phyloP scores from a whole-genome alignment of 2,797 vertebrate genomes.

The Psittacula derbiana region DNA sequence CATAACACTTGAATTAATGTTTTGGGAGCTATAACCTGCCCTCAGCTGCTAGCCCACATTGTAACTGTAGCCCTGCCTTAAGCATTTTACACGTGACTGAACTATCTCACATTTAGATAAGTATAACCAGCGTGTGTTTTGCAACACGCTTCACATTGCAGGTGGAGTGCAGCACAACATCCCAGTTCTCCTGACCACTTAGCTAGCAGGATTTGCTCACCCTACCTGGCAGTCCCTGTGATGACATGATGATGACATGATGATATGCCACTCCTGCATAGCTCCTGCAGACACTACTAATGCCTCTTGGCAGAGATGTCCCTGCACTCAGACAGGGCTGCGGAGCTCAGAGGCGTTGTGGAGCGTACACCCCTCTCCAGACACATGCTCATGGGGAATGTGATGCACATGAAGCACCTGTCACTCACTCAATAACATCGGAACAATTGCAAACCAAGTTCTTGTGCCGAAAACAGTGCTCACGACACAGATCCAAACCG shows the following conservation, averaged over 20 bases:
- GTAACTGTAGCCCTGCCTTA: background rate
- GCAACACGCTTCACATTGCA: background rate
- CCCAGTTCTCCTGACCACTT: background rate
- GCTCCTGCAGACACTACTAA: background rate
- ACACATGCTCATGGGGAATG: rapidly evolving
- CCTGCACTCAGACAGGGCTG: background rate
- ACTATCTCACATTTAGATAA: background rate
- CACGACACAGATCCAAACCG: rapidly evolving
- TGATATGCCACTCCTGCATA: rapidly evolving
- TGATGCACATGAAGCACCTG: background rate
- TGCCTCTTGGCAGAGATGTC: background rate
- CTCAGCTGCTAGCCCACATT: background rate
- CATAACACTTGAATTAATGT: background rate
- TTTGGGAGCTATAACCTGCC: background rate
- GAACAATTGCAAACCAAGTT: background rate
- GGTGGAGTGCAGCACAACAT: background rate
- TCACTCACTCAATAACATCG: background rate
- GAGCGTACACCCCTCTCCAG: too few relatives aligned
- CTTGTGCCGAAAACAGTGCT: rapidly evolving
- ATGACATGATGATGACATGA: background rate
- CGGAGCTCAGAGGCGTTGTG: background rate
- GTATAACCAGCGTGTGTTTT: background rate
- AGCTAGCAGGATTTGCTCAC: background rate
- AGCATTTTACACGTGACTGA: background rate
- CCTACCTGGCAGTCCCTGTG: background rate